Base-by-base conservation (phyloP, 2,888 invertebrate species). In the Cephus pulcher region DNA sequence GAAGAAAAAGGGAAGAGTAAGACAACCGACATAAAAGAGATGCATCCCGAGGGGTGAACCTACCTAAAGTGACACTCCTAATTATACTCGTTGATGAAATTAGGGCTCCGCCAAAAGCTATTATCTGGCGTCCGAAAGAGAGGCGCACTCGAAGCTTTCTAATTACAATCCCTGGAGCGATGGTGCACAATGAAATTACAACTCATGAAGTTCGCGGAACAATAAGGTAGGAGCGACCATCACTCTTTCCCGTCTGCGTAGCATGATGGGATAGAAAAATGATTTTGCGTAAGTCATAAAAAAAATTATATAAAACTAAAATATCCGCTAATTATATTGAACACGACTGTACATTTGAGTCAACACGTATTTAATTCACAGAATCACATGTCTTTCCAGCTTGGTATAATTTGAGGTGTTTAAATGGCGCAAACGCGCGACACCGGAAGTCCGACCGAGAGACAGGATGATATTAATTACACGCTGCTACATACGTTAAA, bases 11-110 rank as follows among this genome's bases (percentile, higher is more conserved):
- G 12, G 12, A 37, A n/a, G 12, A 11, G 30, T 11, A 71, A 15
- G 71, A 34, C 33, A 4, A 11, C 73, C 6, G 23, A 33, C 40
- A 33, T n/a, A 12, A 70, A 70, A 69, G 34, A 35, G 40, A n/a
- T 56, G 73, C n/a, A 73, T 37, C n/a, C 35, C 32, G 35, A 70
- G 70, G 69, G 37, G 40, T n/a, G 70, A 40, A 34, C 56, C 75
- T 69, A 75, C 75, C 75, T 75, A 78, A 78, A 78, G 78, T 78
- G 78, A 78, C 75, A 78, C 78, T 75, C 75, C 73, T 78, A 76
- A 78, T 78, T 78, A 78, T 73, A 75, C 68, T 78, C 73, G 73
- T 71, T 73, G 78, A 78, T 78, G 76, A 75, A 76, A 78, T 78
- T 78, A 78, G 78, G 34, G 69, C 75, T 70, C 75, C 78, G 78